Evolutionary conservation across 2,888 invertebrate genomes (phyloP).

Genomic region (Machimus atricapillus): DNA sequence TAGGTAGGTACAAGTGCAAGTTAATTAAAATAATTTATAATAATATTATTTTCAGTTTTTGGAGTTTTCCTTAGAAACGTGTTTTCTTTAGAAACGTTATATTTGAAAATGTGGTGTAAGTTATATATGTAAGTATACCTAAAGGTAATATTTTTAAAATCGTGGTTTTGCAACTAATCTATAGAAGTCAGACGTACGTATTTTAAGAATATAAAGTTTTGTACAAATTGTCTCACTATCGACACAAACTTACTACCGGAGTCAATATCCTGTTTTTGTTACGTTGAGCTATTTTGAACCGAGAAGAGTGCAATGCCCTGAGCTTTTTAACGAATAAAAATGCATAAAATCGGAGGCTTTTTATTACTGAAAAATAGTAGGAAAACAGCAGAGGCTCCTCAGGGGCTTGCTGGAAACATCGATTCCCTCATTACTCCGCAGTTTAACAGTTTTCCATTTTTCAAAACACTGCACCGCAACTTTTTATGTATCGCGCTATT

Average conservation of each 20-base stretch:
- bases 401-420: neutral
- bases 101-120: too few species aligned
- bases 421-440: conserved; percentile 23
- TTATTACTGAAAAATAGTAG: neutral
- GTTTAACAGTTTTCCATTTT: neutral
- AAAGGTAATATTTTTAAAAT: too few species aligned
- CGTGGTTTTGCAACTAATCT: too few species aligned
- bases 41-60: too few species aligned
- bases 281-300: neutral
- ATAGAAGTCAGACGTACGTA: too few species aligned
- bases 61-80: too few species aligned
- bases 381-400: neutral
- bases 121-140: too few species aligned
- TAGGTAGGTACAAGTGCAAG: too few species aligned
- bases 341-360: neutral
- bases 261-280: neutral
- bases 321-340: neutral
- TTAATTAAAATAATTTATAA: too few species aligned
- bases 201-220: neutral
- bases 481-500: conserved; percentile 12
- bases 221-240: neutral
- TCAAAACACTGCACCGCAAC: conserved; percentile 12
- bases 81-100: too few species aligned
- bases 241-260: neutral
- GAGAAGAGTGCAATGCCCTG: neutral